phyloP scores from a whole-genome alignment of 30 jellyfish, hydroid and myxozoan genomes.

The Aurelia coerulea region DNA sequence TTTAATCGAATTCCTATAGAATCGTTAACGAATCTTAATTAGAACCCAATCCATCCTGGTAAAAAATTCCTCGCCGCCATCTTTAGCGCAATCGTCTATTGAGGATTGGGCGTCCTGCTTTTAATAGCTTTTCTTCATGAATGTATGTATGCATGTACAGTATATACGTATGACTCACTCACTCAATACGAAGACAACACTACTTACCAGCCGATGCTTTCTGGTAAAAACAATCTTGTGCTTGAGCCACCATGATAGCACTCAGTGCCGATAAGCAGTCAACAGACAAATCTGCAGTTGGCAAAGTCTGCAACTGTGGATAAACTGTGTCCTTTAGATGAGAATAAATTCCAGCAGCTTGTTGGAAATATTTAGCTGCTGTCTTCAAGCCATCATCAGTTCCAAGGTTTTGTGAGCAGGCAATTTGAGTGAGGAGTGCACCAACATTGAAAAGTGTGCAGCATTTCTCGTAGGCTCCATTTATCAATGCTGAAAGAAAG shows the following conservation, averaged over 20 bases:
- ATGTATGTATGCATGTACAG: too few species aligned
- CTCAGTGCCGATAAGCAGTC: conserved; percentile 85
- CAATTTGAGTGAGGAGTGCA: conserved; percentile 86
- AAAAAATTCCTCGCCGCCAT: too few species aligned
- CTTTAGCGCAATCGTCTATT: too few species aligned
- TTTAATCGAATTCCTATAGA: too few species aligned
- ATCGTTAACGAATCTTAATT: too few species aligned
- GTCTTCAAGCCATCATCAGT: conserved; percentile 94
- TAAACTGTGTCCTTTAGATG: conserved; percentile 86
- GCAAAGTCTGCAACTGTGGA: conserved; percentile 88
- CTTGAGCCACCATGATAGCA: conserved; percentile 96
- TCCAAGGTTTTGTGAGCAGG: conserved; percentile 76
- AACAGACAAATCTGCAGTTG: conserved; percentile 96
- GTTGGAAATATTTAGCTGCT: conserved; percentile 97
- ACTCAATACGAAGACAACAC: too few species aligned
- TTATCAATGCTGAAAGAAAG: conserved; percentile 75
- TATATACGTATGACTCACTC: too few species aligned
- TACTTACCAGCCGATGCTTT: conserved; percentile 93
- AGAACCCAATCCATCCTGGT: too few species aligned
- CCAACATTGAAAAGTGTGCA: conserved; percentile 92
- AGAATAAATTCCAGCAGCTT: conserved; percentile 86
- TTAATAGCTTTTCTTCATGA: too few species aligned
- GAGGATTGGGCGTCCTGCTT: too few species aligned
- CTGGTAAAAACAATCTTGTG: conserved; percentile 95
- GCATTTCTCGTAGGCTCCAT: conserved; percentile 96